Base-by-base conservation (phyloP, 2,888 invertebrate species). In the Lepidonotus clava region DNA sequence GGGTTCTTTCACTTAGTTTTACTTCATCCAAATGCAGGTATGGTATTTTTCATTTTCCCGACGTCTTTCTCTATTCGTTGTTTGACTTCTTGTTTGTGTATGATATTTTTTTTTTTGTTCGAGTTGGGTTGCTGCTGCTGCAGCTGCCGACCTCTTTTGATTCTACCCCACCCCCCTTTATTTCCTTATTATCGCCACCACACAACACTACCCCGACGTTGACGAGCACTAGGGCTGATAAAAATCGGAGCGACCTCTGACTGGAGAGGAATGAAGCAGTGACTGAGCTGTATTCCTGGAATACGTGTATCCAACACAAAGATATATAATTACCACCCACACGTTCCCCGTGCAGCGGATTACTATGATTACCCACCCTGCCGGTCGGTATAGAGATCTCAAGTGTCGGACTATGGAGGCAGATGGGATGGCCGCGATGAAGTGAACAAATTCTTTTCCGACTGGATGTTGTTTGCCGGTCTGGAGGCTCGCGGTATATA, bases 11-110 rank as follows among this genome's bases (percentile, higher is more conserved):
- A 53, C 86, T 80, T 86, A 51, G 80, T 86, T 46, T 86, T 80
- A 46, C 86, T 77, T 56, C 86, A 77, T 51, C 61, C 86, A 77
- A 86, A 86, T 86, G 86, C 86, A 86, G 86, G 86, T 86, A 86
- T 51, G 38, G 86, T 86, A 61, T 71, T 80, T 86, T 51, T 80
- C 53, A 14, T 66, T 38, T 77, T 14, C 53, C 28, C n/a, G 51
- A 76, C 14, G 11, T n/a, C 40, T 77, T 53, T 40, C 76, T 32
- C 38, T 84, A 84, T 84, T 85, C 40, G 53, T 67, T 66, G 61
- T 84, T 84, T 40, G 67, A 61, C n/a, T 84, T 56, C 14, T 83
- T 83, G 83, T 83, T 51, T 84, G 67, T 66, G 67, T 84, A 66
- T 66, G 24, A 32, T 24, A 11, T 18, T 80, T 24, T 51, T 80